Conservation (phyloP, 2,113 vertebrate genomes). For the Oreochromis aureus region DNA sequence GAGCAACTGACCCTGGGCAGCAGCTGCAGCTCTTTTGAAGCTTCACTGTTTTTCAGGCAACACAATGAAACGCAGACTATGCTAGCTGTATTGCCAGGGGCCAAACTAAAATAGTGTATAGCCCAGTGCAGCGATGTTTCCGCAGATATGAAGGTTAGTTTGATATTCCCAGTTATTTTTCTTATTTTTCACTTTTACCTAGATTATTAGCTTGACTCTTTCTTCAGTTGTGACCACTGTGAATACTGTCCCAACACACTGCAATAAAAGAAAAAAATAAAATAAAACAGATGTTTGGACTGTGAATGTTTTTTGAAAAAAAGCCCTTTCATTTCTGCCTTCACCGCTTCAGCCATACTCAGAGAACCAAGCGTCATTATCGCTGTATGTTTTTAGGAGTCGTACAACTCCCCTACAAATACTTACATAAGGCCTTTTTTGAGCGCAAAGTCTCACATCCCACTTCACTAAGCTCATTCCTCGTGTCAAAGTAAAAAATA, state of each 20-base stretch:
- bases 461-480: neutral
- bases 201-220: neutral
- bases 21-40: neutral
- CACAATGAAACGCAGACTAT: fast-evolving
- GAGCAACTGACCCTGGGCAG: neutral
- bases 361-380: neutral
- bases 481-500: slow-evolving; percentile 4
- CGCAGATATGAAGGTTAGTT: fast-evolving
- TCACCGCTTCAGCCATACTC: neutral
- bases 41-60: neutral
- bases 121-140: neutral
- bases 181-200: neutral
- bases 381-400: neutral
- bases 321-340: neutral
- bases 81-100: neutral
- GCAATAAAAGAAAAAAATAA: neutral
- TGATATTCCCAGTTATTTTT: neutral
- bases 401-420: neutral
- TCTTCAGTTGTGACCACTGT: neutral
- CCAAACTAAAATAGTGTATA: no score
- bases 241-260: neutral
- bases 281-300: neutral
- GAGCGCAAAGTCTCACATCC: neutral
- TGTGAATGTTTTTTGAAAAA: neutral
- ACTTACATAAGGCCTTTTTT: neutral